These are phyloP conservation scores for Thymelicus lineola DNA, from an alignment of 2,888 invertebrate genomes.

Conservation along the genomic window DNA sequence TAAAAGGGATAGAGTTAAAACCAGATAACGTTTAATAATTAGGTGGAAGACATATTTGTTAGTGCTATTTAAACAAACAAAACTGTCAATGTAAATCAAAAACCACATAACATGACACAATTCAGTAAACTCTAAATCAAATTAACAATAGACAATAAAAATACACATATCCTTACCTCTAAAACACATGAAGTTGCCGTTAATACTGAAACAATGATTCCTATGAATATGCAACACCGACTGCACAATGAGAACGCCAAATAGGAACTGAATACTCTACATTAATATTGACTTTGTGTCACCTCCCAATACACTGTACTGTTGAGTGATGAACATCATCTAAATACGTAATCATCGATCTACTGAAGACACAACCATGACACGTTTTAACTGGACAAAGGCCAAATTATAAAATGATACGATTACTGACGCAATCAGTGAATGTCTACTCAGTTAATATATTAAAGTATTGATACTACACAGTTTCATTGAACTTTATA, in stretches of 20 bases:
- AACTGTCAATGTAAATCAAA: too few relatives aligned
- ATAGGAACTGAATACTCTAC: conserved; percentile 64
- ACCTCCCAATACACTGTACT: conserved; percentile 54
- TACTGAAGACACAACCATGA: conserved; percentile 64
- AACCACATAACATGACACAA: too few relatives aligned
- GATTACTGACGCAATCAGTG: conserved; percentile 43
- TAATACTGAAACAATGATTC: not conserved
- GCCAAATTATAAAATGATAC: conserved; percentile 54
- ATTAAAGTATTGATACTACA: not conserved
- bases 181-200: not conserved
- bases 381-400: conserved; percentile 62
- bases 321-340: conserved; percentile 67
- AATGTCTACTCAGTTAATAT: conserved; percentile 21
- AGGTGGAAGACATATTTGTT: too few relatives aligned
- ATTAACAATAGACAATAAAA: not conserved
- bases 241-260: conserved; percentile 54
- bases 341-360: conserved; percentile 58
- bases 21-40: too few relatives aligned
- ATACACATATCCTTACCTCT: not conserved
- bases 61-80: too few relatives aligned
- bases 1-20: too few relatives aligned
- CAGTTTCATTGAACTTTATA: conserved; percentile 34
- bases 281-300: conserved; percentile 54
- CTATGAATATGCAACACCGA: not conserved
- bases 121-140: too few relatives aligned